Percentiles rank a stretch among this genome's conserved stretches.
phyloP scores from a whole-genome alignment of 2,797 vertebrate species.

The Tadarida brasiliensis region DNA sequence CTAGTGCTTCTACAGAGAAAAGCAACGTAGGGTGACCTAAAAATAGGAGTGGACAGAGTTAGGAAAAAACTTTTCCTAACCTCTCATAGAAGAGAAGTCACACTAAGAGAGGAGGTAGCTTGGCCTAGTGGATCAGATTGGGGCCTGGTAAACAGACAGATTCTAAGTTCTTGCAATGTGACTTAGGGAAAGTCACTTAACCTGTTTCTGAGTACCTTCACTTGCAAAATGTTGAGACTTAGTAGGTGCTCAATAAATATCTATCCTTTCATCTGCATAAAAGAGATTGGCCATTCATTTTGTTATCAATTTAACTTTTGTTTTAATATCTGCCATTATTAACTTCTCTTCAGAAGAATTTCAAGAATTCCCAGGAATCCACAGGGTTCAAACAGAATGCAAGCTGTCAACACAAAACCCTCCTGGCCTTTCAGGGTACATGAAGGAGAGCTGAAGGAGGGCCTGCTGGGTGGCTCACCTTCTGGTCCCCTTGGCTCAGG shows the following conservation, averaged over 20 bases:
- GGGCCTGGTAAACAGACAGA: neutral
- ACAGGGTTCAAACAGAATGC: slow-evolving; percentile 39
- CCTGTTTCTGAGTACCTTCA: neutral
- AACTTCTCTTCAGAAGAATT: slow-evolving; percentile 43
- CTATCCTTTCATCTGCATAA: neutral
- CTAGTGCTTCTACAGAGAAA: neutral
- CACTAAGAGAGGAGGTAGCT: neutral
- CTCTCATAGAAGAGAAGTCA: neutral
- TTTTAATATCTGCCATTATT: neutral
- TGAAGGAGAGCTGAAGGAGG: slow-evolving; percentile 8
- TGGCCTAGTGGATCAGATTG: neutral
- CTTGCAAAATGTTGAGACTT: neutral
- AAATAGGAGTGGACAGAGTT: neutral
- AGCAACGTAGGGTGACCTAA: neutral
- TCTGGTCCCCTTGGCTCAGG: neutral
- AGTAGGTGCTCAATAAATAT: neutral
- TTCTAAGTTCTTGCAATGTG: neutral
- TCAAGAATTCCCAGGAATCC: slow-evolving; percentile 6
- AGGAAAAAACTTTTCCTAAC: neutral
- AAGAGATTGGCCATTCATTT: neutral
- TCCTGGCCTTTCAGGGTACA: neutral
- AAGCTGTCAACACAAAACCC: slow-evolving; percentile 26
- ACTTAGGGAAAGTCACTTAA: neutral
- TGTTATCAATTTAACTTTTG: neutral
- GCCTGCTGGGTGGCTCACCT: neutral